These are phyloP conservation scores for Rhynchonycteris naso DNA, from an alignment of 2,797 vertebrate genomes.

Conservation along the genomic window DNA sequence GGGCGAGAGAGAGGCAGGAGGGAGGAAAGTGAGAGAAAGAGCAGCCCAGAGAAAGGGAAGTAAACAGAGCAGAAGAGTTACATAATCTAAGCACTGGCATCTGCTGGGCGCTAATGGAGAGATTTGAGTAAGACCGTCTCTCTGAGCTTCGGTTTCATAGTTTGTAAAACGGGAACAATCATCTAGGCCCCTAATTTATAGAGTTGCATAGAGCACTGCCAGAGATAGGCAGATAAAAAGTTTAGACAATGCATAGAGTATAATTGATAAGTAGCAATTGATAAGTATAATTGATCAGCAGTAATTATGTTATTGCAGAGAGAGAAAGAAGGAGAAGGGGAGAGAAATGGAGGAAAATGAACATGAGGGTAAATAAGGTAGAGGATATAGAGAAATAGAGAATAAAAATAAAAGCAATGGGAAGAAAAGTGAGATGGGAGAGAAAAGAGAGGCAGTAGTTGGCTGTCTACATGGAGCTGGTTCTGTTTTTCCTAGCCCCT, in stretches of 20 bases:
- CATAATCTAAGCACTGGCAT: fast-evolving
- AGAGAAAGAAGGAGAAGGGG: background rate
- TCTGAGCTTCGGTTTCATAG: background rate
- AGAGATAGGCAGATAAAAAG: background rate
- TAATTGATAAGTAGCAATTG: too few species aligned
- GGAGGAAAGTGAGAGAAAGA: background rate
- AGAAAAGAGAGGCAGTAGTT: background rate
- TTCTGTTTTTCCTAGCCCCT: background rate
- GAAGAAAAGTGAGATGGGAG: background rate
- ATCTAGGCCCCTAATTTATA: background rate
- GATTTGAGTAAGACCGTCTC: background rate
- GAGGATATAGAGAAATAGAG: background rate
- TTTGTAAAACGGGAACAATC: background rate
- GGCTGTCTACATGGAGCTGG: fast-evolving
- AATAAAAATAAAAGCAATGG: background rate
- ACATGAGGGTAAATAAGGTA: background rate
- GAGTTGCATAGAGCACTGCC: background rate
- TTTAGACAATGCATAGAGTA: background rate
- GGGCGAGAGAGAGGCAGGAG: background rate
- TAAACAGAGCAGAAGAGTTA: fast-evolving
- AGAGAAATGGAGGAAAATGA: background rate
- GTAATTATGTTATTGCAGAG: background rate
- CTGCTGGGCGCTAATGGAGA: fast-evolving
- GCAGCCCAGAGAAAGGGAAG: background rate
- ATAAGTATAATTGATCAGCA: background rate